Evolutionary conservation across 2,113 vertebrate genomes (phyloP).

Genomic region (Pituophis catenifer): DNA sequence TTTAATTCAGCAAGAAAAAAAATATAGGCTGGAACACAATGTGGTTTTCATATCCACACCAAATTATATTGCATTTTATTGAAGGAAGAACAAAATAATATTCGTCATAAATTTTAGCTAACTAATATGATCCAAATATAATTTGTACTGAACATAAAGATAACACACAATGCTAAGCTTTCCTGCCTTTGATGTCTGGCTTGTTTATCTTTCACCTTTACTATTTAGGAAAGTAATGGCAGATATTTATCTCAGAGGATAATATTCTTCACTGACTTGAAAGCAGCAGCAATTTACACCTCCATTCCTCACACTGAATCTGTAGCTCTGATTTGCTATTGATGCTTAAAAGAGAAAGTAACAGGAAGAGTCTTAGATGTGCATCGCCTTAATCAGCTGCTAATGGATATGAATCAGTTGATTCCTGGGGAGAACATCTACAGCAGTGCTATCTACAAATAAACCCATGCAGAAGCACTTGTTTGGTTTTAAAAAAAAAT

Average conservation of each 20-base stretch:
- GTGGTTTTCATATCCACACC: not conserved
- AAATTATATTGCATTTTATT: not conserved
- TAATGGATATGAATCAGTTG: slow-evolving; percentile 51
- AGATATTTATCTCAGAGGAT: slow-evolving; percentile 58
- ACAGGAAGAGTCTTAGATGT: slow-evolving; percentile 45
- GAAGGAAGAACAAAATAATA: not conserved
- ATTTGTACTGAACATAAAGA: slow-evolving; percentile 17
- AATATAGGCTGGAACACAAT: not conserved
- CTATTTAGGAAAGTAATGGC: slow-evolving; percentile 58
- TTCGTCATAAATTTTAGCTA: not conserved
- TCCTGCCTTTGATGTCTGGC: slow-evolving; percentile 30
- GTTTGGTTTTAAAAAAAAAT: not conserved
- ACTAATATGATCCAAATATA: slow-evolving; percentile 3
- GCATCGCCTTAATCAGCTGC: slow-evolving; percentile 43
- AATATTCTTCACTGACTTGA: slow-evolving; percentile 41
- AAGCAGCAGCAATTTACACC: slow-evolving; percentile 40
- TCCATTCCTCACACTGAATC: slow-evolving; percentile 50
- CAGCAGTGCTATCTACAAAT: not conserved
- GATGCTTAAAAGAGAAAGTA: slow-evolving; percentile 55
- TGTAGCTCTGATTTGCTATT: slow-evolving; percentile 48
- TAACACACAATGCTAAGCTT: slow-evolving; percentile 24
- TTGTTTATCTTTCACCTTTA: slow-evolving; percentile 54
- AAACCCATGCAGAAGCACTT: not conserved
- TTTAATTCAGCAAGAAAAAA: slow-evolving; percentile 27
- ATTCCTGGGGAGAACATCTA: slow-evolving; percentile 40